Base-by-base conservation (phyloP, 2,888 invertebrate genomes). In the Lepidochitona cinerea region DNA sequence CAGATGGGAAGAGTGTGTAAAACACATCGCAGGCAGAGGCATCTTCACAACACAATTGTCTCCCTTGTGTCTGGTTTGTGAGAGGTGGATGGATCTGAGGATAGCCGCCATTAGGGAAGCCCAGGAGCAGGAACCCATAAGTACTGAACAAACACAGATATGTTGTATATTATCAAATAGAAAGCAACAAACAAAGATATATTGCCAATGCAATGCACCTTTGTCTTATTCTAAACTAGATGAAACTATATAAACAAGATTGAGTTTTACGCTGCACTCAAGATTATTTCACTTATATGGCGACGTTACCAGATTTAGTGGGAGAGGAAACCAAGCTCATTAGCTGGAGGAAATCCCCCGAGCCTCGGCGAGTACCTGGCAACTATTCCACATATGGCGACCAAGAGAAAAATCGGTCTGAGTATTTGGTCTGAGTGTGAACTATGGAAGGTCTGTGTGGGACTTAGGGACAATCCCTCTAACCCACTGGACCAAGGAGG, bases 1-100 rank as follows among this genome's bases (percentile, higher is more conserved):
- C 59, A 26, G 59, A 59, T 59, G 59, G 59, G 59, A 59, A 59
- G 12, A 59, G 29, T 59, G 23, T 26, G 26, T 59, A 59, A 59
- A 59, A 59, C 59, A 23, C 12, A 9, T 59, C 23, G 26, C 59
- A 59, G 29, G 9, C 29, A 4, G 4, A 1, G 14, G 32, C 2
- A 29, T 59, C 29, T 59, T 59, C 59, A 59, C 59, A 59, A 26
- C 59, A 59, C 4, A 26, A 18, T 29, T 4, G 14, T 32, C 59
- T 29, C 23, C 32, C 59, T 14, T 29, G 29, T 29, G 59, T 26
- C 29, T 59, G 59, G 59, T 59, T 59, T 32, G 29, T 1, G 9
- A 14, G 12, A 7, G 59, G 26, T 26, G 29, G 4, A 32, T 18
- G 12, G 1, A 23, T 7, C 3, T 7, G 4, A 29, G 59, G 59